Evolutionary conservation across 2,797 vertebrate genomes (phyloP).

Genomic region (Gila robusta): DNA sequence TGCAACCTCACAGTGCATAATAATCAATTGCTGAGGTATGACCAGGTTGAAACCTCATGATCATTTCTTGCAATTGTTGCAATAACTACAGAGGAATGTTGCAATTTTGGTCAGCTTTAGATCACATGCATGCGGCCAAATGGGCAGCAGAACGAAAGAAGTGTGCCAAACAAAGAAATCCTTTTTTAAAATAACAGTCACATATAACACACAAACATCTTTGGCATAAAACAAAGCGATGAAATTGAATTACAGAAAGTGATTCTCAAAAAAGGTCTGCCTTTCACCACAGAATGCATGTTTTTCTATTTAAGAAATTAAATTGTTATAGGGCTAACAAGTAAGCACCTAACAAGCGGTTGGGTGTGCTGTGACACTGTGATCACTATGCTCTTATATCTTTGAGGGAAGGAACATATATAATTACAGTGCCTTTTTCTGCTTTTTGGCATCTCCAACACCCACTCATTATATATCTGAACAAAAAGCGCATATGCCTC

Average conservation of each 20-base stretch:
- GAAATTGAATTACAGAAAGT: slow-evolving; percentile 19
- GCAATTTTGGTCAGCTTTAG: slow-evolving; percentile 39
- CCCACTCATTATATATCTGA: slow-evolving; percentile 81
- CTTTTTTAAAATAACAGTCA: background rate
- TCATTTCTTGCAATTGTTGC: slow-evolving; percentile 30
- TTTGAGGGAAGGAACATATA: slow-evolving; percentile 63
- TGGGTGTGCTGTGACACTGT: slow-evolving; percentile 65
- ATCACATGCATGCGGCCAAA: background rate
- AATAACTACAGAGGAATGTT: slow-evolving; percentile 27
- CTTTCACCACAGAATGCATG: slow-evolving; percentile 55
- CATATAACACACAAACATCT: background rate
- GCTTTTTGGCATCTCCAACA: slow-evolving; percentile 72
- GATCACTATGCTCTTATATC: slow-evolving; percentile 76
- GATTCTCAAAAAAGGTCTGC: slow-evolving; percentile 46
- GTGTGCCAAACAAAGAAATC: background rate
- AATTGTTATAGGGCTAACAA: slow-evolving; percentile 70
- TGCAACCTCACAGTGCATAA: slow-evolving; percentile 42
- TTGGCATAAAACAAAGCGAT: slow-evolving; percentile 19
- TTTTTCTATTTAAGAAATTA: slow-evolving; percentile 69
- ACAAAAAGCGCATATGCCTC: slow-evolving; percentile 70
- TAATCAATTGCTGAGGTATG: slow-evolving; percentile 21
- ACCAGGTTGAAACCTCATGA: slow-evolving; percentile 37
- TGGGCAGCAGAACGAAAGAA: background rate
- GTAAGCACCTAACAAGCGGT: slow-evolving; percentile 71
- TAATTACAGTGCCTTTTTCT: slow-evolving; percentile 81